Conservation (phyloP, 2,797 vertebrate genomes). For the Lutjanus argentimaculatus region DNA sequence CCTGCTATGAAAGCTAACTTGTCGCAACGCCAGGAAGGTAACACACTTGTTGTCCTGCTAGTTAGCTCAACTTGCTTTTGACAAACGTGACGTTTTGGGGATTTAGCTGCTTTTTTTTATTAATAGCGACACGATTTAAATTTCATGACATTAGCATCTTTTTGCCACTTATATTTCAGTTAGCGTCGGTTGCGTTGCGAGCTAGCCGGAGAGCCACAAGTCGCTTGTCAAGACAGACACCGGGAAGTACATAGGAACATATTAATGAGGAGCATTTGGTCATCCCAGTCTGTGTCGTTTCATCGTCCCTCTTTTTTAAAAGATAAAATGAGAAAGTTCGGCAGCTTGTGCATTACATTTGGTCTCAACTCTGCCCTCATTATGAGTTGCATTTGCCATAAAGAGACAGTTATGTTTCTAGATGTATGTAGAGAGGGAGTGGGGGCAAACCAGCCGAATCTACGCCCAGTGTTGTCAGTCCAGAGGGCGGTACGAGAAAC, state of each 20-base stretch:
- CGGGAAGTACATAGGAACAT: conserved; percentile 65
- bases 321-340: background rate
- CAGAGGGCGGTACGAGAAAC: conserved; percentile 5
- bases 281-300: background rate
- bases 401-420: background rate
- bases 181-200: conserved; percentile 38
- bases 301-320: fast-evolving
- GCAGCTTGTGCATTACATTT: background rate
- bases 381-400: background rate
- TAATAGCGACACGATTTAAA: fast-evolving
- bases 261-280: background rate
- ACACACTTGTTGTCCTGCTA: conserved; percentile 70
- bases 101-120: background rate
- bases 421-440: background rate
- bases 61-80: conserved; percentile 20
- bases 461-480: conserved; percentile 43
- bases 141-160: background rate
- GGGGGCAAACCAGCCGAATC: conserved; percentile 11
- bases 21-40: conserved; percentile 57
- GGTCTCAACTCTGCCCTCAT: background rate
- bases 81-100: background rate
- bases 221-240: conserved; percentile 65
- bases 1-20: conserved; percentile 63
- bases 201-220: conserved; percentile 72
- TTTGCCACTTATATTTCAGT: background rate